Evolutionary conservation across 1,140 invertebrate genomes (phyloP).

Genomic region (Bombus sylvicola): DNA sequence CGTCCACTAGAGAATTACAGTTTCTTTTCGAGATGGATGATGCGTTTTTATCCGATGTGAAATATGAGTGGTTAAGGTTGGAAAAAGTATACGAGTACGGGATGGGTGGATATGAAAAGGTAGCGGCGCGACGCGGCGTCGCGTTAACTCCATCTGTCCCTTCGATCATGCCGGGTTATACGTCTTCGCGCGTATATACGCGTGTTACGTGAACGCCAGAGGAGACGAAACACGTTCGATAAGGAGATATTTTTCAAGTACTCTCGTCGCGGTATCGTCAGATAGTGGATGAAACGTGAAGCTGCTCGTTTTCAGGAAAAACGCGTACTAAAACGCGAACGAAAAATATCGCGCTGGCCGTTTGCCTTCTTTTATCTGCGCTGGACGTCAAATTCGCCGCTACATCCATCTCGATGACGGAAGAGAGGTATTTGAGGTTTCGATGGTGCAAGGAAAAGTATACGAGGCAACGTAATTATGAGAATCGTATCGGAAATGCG

Average conservation of each 20-base stretch:
- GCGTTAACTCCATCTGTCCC: background rate
- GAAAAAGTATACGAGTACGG: background rate
- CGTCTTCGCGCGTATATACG: background rate
- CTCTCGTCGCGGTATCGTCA: background rate
- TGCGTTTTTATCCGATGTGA: background rate
- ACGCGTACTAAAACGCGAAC: background rate
- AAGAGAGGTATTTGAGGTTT: background rate
- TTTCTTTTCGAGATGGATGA: background rate
- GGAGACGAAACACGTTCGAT: conserved; percentile 9
- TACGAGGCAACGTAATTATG: background rate
- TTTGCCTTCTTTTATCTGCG: background rate
- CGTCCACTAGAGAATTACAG: background rate
- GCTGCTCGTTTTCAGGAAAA: background rate
- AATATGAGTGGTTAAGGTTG: background rate
- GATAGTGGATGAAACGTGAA: background rate
- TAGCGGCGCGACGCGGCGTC: background rate
- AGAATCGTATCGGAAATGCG: conserved; percentile 6
- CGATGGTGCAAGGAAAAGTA: background rate
- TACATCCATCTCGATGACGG: background rate
- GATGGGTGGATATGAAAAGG: background rate
- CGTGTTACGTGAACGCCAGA: background rate
- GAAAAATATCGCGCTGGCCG: background rate
- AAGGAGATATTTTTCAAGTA: conserved; percentile 24
- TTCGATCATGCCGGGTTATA: background rate
- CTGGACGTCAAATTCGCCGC: background rate